These are phyloP conservation scores for Rachycentron canadum DNA, from an alignment of 2,797 vertebrate species.

Conservation along the genomic window DNA sequence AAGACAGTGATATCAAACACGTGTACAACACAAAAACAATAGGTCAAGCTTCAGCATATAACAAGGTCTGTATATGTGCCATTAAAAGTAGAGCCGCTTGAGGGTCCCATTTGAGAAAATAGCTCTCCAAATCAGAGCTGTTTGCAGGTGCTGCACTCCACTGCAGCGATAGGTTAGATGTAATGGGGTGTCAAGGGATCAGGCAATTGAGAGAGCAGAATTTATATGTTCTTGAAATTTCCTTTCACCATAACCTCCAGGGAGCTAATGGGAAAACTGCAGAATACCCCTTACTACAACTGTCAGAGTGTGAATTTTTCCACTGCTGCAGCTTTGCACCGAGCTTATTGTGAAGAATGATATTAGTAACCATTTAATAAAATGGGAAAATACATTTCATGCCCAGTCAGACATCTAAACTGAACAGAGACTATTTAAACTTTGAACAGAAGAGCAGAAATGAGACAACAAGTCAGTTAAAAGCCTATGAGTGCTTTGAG, in stretches of 20 bases:
- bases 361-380: not conserved
- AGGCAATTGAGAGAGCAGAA: constrained; percentile 24
- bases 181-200: constrained; percentile 37
- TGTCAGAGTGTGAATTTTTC: constrained; percentile 17
- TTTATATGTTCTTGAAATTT: constrained; percentile 25
- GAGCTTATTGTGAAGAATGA: not conserved
- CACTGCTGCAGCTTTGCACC: constrained; percentile 11
- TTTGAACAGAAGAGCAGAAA: not conserved
- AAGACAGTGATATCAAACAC: constrained; percentile 29
- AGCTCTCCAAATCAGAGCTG: constrained; percentile 6
- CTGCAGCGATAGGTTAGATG: constrained; percentile 20
- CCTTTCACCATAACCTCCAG: constrained; percentile 22
- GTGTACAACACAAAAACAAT: not conserved
- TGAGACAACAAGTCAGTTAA: not conserved
- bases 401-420: too few species aligned
- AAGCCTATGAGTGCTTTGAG: not conserved
- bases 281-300: constrained; percentile 7
- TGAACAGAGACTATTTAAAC: not conserved
- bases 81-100: not conserved
- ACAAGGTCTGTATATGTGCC: not conserved
- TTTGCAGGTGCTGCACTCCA: constrained; percentile 19
- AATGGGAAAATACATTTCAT: not conserved
- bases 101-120: not conserved
- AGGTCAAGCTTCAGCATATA: not conserved
- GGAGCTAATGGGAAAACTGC: constrained; percentile 10